These are phyloP conservation scores for Oikopleura vanhoeffeni DNA, from an alignment of 23 tunicate species.

Conservation along the genomic window DNA sequence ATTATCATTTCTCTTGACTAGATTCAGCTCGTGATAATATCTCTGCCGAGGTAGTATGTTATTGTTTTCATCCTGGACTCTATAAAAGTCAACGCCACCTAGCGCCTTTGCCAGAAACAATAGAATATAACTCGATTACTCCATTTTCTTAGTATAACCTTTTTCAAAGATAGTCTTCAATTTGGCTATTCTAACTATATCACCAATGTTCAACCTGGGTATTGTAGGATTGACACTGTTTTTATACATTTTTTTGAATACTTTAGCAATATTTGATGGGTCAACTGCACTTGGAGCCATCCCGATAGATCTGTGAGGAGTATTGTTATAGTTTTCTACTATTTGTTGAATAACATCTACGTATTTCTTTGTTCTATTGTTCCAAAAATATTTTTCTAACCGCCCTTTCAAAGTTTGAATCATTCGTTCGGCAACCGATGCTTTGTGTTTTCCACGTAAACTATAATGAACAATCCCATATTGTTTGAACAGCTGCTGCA, in stretches of 20 bases:
- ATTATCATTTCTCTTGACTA: neutral
- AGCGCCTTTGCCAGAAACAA: neutral
- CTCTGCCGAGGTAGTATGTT: neutral
- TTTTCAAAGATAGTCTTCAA: neutral
- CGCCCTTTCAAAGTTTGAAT: neutral
- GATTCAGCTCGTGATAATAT: conserved; percentile 10
- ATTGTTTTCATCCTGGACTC: neutral
- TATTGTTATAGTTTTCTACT: neutral
- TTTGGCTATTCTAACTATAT: neutral
- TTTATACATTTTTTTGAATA: neutral
- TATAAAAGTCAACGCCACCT: neutral
- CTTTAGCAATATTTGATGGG: neutral
- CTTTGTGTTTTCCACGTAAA: neutral
- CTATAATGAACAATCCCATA: neutral
- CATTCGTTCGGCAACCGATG: neutral
- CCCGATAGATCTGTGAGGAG: conserved; percentile 6
- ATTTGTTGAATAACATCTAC: neutral
- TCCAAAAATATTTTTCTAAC: neutral
- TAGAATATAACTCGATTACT: neutral
- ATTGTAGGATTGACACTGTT: neutral
- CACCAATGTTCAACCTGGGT: neutral
- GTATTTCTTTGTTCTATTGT: neutral
- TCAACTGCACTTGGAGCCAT: neutral
- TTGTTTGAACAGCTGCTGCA: neutral
- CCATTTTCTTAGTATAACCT: no score